Conservation (phyloP, 2,797 vertebrate species). For the Nasua narica region DNA sequence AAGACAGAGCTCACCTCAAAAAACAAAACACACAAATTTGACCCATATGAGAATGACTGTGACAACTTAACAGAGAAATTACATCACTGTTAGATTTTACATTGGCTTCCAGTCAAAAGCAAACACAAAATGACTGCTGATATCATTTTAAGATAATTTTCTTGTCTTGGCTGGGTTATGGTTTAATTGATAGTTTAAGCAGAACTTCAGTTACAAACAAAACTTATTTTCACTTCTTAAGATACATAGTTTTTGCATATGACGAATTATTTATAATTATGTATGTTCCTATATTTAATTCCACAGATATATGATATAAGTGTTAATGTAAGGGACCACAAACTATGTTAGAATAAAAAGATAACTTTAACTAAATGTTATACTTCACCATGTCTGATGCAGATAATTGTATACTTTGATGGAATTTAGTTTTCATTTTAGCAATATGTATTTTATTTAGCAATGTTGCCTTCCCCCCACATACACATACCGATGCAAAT, state of each 20-base stretch:
- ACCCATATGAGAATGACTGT: not conserved
- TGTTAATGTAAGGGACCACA: not conserved
- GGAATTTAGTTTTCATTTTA: constrained; percentile 8
- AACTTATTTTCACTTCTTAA: constrained; percentile 1
- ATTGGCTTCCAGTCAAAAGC: not conserved
- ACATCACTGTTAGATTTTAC: not conserved
- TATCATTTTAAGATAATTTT: not conserved
- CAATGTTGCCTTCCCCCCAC: accelerated
- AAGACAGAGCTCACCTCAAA: not conserved
- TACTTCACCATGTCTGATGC: not conserved
- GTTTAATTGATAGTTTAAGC: not conserved
- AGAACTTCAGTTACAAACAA: constrained; percentile 22
- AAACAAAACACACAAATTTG: not conserved
- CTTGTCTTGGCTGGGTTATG: not conserved
- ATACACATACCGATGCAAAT: not conserved
- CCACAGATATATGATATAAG: not conserved
- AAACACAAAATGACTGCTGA: not conserved
- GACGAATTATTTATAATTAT: constrained; percentile 24
- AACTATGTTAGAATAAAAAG: constrained; percentile 22
- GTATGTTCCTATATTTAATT: constrained; percentile 17
- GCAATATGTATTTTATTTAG: not conserved
- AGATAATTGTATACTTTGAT: not conserved
- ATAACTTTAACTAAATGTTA: constrained; percentile 20
- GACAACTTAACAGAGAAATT: not conserved
- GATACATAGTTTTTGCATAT: not conserved